Conservation (phyloP, 2,113 vertebrate species). For the Rynchops niger region DNA sequence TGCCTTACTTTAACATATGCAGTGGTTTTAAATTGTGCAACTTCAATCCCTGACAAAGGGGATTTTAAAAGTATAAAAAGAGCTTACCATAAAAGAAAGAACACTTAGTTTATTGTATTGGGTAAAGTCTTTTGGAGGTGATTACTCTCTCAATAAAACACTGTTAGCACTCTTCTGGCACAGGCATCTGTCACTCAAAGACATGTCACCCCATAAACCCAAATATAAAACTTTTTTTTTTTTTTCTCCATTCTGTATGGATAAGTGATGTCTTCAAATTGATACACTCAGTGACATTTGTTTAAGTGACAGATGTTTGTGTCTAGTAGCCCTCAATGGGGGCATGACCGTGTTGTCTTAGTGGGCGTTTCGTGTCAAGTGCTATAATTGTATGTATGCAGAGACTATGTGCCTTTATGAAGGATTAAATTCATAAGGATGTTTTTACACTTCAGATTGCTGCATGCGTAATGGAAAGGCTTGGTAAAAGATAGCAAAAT, state of each 20-base stretch:
- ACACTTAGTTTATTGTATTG: neutral
- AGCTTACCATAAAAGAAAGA: neutral
- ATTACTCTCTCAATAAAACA: neutral
- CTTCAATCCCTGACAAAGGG: neutral
- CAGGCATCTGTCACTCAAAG: conserved; percentile 53
- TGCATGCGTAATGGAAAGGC: neutral
- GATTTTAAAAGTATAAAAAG: conserved; percentile 5
- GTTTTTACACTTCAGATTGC: neutral
- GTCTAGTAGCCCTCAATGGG: neutral
- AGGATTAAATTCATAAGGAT: neutral
- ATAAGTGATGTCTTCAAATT: neutral
- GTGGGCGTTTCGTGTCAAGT: neutral
- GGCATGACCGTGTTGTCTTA: conserved; percentile 39
- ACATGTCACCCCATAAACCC: conserved; percentile 34
- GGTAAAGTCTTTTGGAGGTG: conserved; percentile 19
- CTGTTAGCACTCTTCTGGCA: neutral
- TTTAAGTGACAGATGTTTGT: conserved; percentile 45
- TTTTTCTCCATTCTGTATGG: neutral
- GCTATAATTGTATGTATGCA: neutral
- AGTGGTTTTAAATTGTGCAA: neutral
- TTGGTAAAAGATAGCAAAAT: neutral
- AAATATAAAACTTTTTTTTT: neutral
- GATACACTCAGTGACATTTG: neutral
- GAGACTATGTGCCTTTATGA: neutral
- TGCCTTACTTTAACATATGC: neutral